Percentiles rank a stretch among this genome's conserved stretches.
Evolutionary conservation across 30 jellyfish, hydroid and myxozoan species (phyloP).

Genomic region (Catostylus mosaicus): DNA sequence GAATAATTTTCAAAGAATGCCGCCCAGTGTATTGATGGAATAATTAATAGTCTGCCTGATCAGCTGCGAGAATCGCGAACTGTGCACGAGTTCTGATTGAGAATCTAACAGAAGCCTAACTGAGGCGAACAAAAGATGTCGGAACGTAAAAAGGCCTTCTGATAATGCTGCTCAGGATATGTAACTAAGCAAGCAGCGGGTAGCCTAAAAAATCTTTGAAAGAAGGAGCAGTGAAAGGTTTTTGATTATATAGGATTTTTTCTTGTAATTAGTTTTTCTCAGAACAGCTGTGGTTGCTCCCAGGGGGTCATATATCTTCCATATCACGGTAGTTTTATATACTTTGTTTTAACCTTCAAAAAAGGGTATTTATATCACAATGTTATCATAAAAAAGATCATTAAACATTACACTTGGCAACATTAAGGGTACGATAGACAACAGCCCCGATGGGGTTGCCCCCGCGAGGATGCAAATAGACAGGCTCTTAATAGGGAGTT

Average conservation of each 20-base stretch:
- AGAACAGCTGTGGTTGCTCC: constrained; percentile 50
- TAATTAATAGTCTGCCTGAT: constrained; percentile 42
- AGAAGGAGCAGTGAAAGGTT: constrained; percentile 59
- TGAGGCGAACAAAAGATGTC: constrained; percentile 75
- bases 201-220: constrained; percentile 36
- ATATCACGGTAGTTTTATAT: not conserved
- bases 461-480: too few species aligned
- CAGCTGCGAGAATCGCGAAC: constrained; percentile 50
- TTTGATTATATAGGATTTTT: constrained; percentile 45
- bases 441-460: too few species aligned
- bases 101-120: constrained; percentile 53
- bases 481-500: too few species aligned
- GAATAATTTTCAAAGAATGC: constrained; percentile 18
- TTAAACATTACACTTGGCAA: too few species aligned
- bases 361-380: too few species aligned
- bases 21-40: constrained; percentile 48
- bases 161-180: constrained; percentile 55
- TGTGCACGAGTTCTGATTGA: constrained; percentile 54
- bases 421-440: too few species aligned
- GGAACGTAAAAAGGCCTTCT: constrained; percentile 53
- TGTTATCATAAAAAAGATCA: too few species aligned
- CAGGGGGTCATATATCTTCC: constrained; percentile 48
- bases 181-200: constrained; percentile 58
- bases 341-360: too few species aligned
- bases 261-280: constrained; percentile 64